Evolutionary conservation across 2,888 invertebrate genomes (phyloP).

Genomic region (Agriopis marginaria): DNA sequence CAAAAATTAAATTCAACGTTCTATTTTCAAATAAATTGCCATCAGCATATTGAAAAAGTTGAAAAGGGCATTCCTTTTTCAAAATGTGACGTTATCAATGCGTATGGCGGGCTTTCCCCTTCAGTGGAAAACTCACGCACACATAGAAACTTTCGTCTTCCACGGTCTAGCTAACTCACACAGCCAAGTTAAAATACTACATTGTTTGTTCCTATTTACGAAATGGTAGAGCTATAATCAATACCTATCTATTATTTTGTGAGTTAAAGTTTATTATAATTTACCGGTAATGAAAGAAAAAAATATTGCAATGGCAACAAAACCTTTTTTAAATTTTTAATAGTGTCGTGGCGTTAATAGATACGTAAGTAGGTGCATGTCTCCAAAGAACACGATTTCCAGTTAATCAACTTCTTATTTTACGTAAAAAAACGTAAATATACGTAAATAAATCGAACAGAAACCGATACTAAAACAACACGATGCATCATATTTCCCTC

Average conservation of each 20-base stretch:
- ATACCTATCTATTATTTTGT: too few species aligned
- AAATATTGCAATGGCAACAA: too few species aligned
- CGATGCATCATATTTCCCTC: conserved; percentile 84
- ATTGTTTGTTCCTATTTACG: conserved; percentile 5
- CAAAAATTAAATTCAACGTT: conserved; percentile 14
- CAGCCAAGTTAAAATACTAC: conserved; percentile 29
- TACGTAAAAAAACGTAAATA: conserved; percentile 67
- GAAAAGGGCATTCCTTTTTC: conserved; percentile 76
- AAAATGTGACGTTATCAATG: conserved; percentile 66
- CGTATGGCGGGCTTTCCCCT: conserved; percentile 73
- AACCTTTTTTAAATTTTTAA: neutral
- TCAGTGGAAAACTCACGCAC: conserved; percentile 66
- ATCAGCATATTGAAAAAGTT: conserved; percentile 71
- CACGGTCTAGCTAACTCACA: conserved; percentile 45
- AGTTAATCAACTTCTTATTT: conserved; percentile 71
- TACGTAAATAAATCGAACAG: conserved; percentile 79
- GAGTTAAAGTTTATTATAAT: too few species aligned
- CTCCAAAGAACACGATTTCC: conserved; percentile 38
- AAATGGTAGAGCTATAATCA: neutral
- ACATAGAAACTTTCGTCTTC: conserved; percentile 49
- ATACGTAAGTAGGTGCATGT: neutral
- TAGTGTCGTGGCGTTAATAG: neutral
- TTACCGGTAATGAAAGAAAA: neutral
- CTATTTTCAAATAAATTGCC: conserved; percentile 41
- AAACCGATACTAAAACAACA: conserved; percentile 83